Conservation (phyloP, 2,888 invertebrate species). For the Drosophila cognata region DNA sequence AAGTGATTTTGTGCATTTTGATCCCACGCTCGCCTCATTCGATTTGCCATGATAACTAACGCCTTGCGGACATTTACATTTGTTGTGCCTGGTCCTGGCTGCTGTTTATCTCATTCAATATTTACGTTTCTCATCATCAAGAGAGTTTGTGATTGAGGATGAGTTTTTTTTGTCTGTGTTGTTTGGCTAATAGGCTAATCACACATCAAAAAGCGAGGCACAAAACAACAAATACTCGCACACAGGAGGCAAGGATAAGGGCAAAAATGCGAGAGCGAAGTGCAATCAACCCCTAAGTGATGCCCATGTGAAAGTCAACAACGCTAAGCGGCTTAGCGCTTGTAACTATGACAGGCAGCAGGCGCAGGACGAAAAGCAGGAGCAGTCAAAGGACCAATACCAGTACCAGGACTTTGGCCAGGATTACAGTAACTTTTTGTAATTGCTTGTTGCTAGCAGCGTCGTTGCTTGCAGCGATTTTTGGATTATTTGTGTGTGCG, state of each 20-base stretch:
- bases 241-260: slow-evolving; percentile 43
- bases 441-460: slow-evolving; percentile 81
- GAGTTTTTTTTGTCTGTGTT: slow-evolving; percentile 46
- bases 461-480: slow-evolving; percentile 63
- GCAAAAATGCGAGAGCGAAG: slow-evolving; percentile 20
- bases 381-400: slow-evolving; percentile 25
- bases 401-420: slow-evolving; percentile 37
- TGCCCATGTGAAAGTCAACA: slow-evolving; percentile 84
- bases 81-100: slow-evolving; percentile 42
- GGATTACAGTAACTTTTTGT: slow-evolving; percentile 80
- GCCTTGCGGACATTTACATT: slow-evolving; percentile 64
- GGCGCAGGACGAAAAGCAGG: slow-evolving; percentile 23
- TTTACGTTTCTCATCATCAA: slow-evolving; percentile 80
- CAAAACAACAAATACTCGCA: slow-evolving; percentile 58
- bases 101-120: slow-evolving; percentile 69
- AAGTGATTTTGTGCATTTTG: neutral
- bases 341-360: slow-evolving; percentile 74
- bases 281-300: slow-evolving; percentile 71
- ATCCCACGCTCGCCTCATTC: slow-evolving; percentile 61
- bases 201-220: slow-evolving; percentile 73
- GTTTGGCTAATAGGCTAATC: slow-evolving; percentile 82
- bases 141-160: slow-evolving; percentile 45
- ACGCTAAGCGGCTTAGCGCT: slow-evolving; percentile 83
- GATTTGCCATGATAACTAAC: slow-evolving; percentile 54
- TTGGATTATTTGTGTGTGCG: slow-evolving; percentile 60